Evolutionary conservation across 1,140 invertebrate genomes (phyloP).

Genomic region (Diploscapter pachys): DNA sequence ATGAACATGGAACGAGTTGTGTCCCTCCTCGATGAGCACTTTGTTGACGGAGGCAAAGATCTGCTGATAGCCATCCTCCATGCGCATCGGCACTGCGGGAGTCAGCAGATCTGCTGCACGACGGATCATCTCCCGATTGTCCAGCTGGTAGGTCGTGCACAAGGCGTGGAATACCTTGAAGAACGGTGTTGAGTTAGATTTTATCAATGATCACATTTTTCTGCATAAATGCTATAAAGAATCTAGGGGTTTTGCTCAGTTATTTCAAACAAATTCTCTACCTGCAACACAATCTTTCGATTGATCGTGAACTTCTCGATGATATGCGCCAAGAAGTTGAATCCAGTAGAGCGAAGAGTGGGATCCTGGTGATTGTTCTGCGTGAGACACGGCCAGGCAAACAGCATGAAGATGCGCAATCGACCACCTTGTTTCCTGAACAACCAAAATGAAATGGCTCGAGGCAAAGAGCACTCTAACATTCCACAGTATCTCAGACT

Average conservation of each 20-base stretch:
- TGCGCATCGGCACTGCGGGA: conserved; percentile 86
- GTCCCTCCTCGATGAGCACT: conserved; percentile 70
- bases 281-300: conserved; percentile 90
- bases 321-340: conserved; percentile 90
- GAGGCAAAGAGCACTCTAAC: neutral
- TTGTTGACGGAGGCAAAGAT: conserved; percentile 97
- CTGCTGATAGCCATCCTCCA: conserved; percentile 80
- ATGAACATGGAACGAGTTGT: conserved; percentile 17
- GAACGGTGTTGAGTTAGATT: neutral
- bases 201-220: too few species aligned
- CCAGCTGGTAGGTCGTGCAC: conserved; percentile 87
- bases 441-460: neutral
- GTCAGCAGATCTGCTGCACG: conserved; percentile 94
- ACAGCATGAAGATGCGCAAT: conserved; percentile 87
- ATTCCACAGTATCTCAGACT: conserved; percentile 28
- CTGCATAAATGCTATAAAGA: too few species aligned
- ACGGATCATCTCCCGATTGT: conserved; percentile 83
- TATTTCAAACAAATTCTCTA: neutral
- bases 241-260: too few species aligned
- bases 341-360: conserved; percentile 91
- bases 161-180: conserved; percentile 82
- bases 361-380: conserved; percentile 92
- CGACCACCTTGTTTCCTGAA: conserved; percentile 76
- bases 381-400: conserved; percentile 98
- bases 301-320: conserved; percentile 97